Percentiles rank a stretch among this genome's conserved stretches.
Evolutionary conservation across 23 tunicate species (phyloP).

Genomic region (Oikopleura albicans): DNA sequence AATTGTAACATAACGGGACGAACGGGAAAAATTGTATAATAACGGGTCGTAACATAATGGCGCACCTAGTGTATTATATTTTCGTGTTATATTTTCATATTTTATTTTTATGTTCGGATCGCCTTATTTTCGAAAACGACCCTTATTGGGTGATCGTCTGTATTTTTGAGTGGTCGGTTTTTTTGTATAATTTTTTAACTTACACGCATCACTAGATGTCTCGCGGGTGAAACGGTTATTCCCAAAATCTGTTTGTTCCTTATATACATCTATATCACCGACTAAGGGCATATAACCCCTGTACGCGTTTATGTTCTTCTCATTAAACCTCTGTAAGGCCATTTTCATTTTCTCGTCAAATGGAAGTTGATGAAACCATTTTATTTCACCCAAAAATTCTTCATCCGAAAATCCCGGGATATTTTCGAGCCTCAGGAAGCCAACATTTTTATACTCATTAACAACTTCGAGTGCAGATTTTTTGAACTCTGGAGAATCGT

Average conservation of each 20-base stretch:
- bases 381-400: not conserved
- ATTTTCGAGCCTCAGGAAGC: not conserved
- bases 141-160: too few relatives aligned
- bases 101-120: too few relatives aligned
- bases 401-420: not conserved
- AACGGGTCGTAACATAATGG: too few relatives aligned
- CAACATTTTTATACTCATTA: not conserved
- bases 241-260: constrained; percentile 15
- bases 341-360: not conserved
- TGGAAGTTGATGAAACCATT: not conserved
- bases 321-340: not conserved
- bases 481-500: not conserved
- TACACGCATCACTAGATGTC: not conserved
- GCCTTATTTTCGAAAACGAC: too few relatives aligned
- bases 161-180: too few relatives aligned
- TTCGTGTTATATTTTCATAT: too few relatives aligned
- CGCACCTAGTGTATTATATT: too few relatives aligned
- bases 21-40: too few relatives aligned
- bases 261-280: not conserved
- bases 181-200: too few relatives aligned
- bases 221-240: not conserved
- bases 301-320: not conserved
- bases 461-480: not conserved
- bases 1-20: too few relatives aligned
- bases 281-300: constrained; percentile 12